phyloP scores from a whole-genome alignment of 64 coral and sea anemone genomes.

The Hydrozoanthus tunicans region DNA sequence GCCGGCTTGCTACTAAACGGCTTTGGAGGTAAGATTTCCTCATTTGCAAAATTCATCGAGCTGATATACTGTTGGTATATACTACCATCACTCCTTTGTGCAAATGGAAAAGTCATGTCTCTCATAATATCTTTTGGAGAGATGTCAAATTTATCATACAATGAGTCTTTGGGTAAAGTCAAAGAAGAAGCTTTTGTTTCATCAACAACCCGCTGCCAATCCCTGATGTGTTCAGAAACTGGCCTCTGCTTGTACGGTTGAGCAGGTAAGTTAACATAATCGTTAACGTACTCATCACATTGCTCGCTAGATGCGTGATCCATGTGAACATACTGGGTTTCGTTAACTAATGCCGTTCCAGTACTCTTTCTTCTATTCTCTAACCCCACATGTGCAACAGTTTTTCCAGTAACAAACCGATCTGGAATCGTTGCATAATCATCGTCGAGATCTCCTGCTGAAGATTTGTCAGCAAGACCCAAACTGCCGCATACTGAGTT shows the following conservation, averaged over 20 bases:
- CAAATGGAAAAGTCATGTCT: neutral
- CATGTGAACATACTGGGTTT: neutral
- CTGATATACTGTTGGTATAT: slow-evolving; percentile 42
- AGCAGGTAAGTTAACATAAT: slow-evolving; percentile 9
- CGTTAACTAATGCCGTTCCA: neutral
- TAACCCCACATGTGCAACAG: neutral
- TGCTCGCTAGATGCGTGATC: neutral
- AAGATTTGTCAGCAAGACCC: neutral
- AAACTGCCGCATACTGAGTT: neutral
- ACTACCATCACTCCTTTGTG: slow-evolving; percentile 10
- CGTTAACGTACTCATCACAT: slow-evolving; percentile 9
- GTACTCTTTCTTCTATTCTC: slow-evolving; percentile 25
- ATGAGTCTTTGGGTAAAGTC: slow-evolving; percentile 1
- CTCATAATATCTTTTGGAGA: neutral
- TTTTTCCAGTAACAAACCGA: neutral
- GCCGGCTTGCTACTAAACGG: neutral
- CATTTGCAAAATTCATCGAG: slow-evolving; percentile 31
- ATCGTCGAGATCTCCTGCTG: neutral
- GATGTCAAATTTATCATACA: slow-evolving; percentile 11
- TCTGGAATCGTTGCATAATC: slow-evolving; percentile 16
- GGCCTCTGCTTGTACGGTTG: neutral
- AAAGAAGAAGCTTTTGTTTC: neutral
- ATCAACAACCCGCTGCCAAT: neutral
- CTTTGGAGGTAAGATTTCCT: neutral
- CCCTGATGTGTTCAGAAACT: slow-evolving; percentile 1